Base-by-base conservation (phyloP, 1,140 invertebrate genomes). In the Penaeus indicus region DNA sequence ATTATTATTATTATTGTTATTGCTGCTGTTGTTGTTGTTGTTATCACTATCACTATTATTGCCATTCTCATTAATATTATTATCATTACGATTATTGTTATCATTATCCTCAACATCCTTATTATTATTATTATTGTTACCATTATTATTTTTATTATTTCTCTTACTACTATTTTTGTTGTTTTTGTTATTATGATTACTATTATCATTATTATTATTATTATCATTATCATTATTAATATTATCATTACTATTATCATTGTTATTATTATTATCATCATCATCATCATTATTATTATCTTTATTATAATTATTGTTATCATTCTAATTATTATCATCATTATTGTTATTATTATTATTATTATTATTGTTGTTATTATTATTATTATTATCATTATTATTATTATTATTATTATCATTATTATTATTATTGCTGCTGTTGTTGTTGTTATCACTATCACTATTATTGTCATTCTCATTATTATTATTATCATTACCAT, bases 221-320 rank as follows among this genome's bases (percentile, higher is more conserved):
- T 61, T n/a, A 61, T 25, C 22, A 61, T n/a, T 16, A 10, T 80
- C 11, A n/a, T 27, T 64, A 54, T 5, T 27, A 42, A 16, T 27
- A 80, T 54, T 80, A 60, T 54, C 42, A 80, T 54, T 80, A 80
- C 42, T 80, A 60, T n/a, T 80, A 60, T 54, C 42, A 60, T 54
- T 80, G 18, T 54, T 80, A 42, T 42, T 42, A 42, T 42, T 42
- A 42, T 42, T 42, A 42, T 42, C 7, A 42, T 42, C 38, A 42
- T 42, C 7, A 42, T 42, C 7, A 42, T 42, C 7, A 42, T 42
- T 42, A 42, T 42, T 42, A 42, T 42, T 4, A 42, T 42, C 5
- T 3, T 42, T 42, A 42, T 42, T 4, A 42, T 42, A 3, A 42
- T 42, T 42, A 42, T 42, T 42, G 5, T 42, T 4, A 7, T 42